Evolutionary conservation across 2,797 vertebrate species (phyloP).

Genomic region (Bradypodion ventrale): DNA sequence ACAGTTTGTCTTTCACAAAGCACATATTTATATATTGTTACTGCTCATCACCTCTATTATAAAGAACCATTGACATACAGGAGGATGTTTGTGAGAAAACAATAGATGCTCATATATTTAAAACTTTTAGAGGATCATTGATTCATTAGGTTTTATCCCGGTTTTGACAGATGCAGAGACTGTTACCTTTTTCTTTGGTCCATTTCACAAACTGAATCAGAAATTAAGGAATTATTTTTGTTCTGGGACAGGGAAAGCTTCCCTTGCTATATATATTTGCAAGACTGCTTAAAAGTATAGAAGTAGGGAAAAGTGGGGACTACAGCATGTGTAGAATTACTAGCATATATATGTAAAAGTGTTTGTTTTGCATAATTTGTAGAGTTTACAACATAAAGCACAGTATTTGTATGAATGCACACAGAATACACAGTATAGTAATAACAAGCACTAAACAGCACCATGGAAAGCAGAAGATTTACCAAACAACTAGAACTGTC

Average conservation of each 20-base stretch:
- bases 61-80: not conserved
- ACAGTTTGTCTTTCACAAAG: not conserved
- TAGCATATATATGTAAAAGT: not conserved
- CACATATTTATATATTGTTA: not conserved
- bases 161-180: not conserved
- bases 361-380: slow-evolving; percentile 9
- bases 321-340: not conserved
- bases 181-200: not conserved
- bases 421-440: not conserved
- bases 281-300: not conserved
- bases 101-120: not conserved
- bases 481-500: not conserved
- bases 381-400: not conserved
- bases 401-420: not conserved
- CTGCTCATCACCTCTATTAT: not conserved
- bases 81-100: not conserved
- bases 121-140: not conserved
- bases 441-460: not conserved
- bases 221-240: not conserved
- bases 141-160: not conserved
- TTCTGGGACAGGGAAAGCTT: not conserved
- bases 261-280: not conserved
- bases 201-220: not conserved
- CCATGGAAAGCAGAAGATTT: not conserved
- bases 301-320: not conserved